Evolutionary conservation across 1,140 invertebrate genomes (phyloP), one percentile per base, ranked within the genome.

Genomic region (Chironomus tepperi): DNA sequence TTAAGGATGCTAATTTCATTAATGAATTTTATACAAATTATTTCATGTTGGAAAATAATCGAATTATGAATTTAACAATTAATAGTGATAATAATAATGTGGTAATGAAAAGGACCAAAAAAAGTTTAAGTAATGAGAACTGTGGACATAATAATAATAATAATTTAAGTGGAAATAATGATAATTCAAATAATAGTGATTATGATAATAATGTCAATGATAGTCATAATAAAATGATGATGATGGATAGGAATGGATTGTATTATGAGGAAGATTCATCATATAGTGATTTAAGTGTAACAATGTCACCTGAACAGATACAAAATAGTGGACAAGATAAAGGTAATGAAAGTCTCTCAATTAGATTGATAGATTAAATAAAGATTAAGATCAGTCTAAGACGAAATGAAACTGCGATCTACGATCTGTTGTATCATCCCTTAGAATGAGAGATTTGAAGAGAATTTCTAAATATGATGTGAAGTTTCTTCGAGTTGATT

Each of bases 231-330:
- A 57, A n/a, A n/a, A 57, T 57, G 47, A n/a, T 57, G 12, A 15
- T 57, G 47, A 57, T 57, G 47, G 47, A 57, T 57, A 9, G n/a
- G 15, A 57, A 57, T 57, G 47, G 47, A 57, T 15, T 57, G 47
- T 57, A 57, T 57, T 57, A 57, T 21, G 65, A 70, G 19, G 65
- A 70, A 10, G 65, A 70, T 70, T 70, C 65, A 18, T 70, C 65
- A 18, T 70, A 70, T 70, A 70, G 65, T 70, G 65, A 70, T 70
- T 70, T 70, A 70, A 70, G 65, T 70, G 65, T 70, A 18, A 70
- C 65, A 18, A 70, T 70, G 65, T 70, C 65, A 21, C 65, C 65
- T 70, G 65, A 70, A 70, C 65, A 70, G 9, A 9, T 10, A 18
- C 65, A 70, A 70, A 70, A 18, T 70, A 15, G 18, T 70, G 15